Conservation (phyloP, 2,888 invertebrate species). For the Barypeithes pellucidus region DNA sequence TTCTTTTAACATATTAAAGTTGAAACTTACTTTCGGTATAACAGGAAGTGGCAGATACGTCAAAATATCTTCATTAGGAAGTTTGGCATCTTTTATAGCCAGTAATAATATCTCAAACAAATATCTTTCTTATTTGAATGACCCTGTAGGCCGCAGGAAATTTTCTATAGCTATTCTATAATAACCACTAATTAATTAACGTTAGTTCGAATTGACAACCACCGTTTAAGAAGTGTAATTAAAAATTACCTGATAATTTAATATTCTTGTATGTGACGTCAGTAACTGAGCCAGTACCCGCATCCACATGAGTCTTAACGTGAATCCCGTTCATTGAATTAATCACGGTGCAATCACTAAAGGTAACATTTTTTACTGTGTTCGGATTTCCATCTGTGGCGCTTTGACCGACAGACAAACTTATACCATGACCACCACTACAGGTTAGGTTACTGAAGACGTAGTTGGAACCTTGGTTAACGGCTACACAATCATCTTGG, state of each 20-base stretch:
- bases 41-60: too few relatives aligned
- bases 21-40: too few relatives aligned
- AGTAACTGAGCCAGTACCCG: slow-evolving; percentile 51
- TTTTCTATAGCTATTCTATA: too few relatives aligned
- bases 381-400: slow-evolving; percentile 45
- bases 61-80: too few relatives aligned
- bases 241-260: slow-evolving; percentile 45
- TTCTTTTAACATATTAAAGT: too few relatives aligned
- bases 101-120: too few relatives aligned
- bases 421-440: slow-evolving; percentile 58
- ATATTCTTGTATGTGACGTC: slow-evolving; percentile 56
- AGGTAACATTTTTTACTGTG: slow-evolving; percentile 53
- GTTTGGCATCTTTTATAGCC: too few relatives aligned
- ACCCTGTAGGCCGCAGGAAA: too few relatives aligned
- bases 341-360: slow-evolving; percentile 48
- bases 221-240: background rate
- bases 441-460: slow-evolving; percentile 52
- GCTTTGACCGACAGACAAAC: slow-evolving; percentile 56
- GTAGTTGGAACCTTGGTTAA: slow-evolving; percentile 55
- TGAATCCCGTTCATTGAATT: slow-evolving; percentile 58
- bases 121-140: too few relatives aligned
- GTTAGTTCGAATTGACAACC: too few relatives aligned
- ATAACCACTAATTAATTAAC: too few relatives aligned
- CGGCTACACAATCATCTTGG: slow-evolving; percentile 58
- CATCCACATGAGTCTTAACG: slow-evolving; percentile 56